A percentile compares a stretch with the other conserved stretches of the same genome.
These are phyloP conservation scores for Pagetopsis macropterus DNA, from an alignment of 2,797 vertebrate genomes.

Conservation along the genomic window DNA sequence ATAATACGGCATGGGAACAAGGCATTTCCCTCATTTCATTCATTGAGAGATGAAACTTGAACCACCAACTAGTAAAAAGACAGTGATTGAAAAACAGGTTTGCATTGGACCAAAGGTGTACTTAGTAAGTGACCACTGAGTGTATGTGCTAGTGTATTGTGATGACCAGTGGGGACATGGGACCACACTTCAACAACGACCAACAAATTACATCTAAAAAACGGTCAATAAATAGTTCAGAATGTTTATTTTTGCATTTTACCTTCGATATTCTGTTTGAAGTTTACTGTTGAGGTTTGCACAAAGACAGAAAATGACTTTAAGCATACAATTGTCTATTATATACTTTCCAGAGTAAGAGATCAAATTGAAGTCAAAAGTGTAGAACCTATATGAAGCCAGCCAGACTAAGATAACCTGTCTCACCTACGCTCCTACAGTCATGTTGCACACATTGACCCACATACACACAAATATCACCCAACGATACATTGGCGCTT, in stretches of 20 bases:
- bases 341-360: not conserved
- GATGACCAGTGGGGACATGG: no score
- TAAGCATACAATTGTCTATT: not conserved
- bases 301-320: no score
- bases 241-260: no score
- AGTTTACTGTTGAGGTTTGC: no score
- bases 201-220: no score
- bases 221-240: no score
- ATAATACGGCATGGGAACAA: constrained; percentile 38
- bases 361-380: not conserved
- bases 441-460: not conserved
- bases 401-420: not conserved
- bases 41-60: constrained; percentile 1
- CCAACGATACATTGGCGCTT: not conserved
- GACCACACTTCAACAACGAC: no score
- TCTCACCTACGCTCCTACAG: not conserved
- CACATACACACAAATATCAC: not conserved
- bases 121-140: no score
- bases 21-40: not conserved
- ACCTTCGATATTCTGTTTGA: no score
- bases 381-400: not conserved
- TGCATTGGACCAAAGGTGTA: no score
- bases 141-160: no score
- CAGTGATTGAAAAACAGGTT: not conserved
- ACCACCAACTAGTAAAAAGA: not conserved